Evolutionary conservation across 2,113 vertebrate genomes (phyloP).

Genomic region (Myocastor coypus): DNA sequence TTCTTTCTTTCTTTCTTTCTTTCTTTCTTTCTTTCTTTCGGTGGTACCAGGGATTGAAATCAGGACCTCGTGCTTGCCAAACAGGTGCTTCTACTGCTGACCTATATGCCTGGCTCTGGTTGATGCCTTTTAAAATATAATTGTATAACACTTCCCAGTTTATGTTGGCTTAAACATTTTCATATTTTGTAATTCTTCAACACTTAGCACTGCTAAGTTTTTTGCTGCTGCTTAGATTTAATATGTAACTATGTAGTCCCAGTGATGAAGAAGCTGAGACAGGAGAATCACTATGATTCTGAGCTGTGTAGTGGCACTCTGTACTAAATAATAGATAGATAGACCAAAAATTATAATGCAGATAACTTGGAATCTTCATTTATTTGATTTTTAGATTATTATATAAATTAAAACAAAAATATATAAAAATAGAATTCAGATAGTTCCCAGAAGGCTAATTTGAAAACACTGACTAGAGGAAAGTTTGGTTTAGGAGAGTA

Average conservation of each 20-base stretch:
- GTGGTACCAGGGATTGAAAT: too few relatives aligned
- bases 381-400: slow-evolving; percentile 31
- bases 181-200: not conserved
- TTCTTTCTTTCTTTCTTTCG: too few relatives aligned
- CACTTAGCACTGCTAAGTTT: not conserved
- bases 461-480: not conserved
- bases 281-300: too few relatives aligned
- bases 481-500: not conserved
- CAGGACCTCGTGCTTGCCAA: too few relatives aligned
- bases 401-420: not conserved
- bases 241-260: not conserved
- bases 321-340: too few relatives aligned
- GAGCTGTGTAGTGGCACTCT: too few relatives aligned
- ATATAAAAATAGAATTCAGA: not conserved
- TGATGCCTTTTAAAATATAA: not conserved
- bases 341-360: not conserved
- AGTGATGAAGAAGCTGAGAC: too few relatives aligned
- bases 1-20: too few relatives aligned
- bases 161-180: not conserved
- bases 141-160: not conserved
- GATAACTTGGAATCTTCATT: not conserved
- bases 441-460: not conserved
- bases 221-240: not conserved
- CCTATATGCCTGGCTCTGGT: too few relatives aligned
- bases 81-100: too few relatives aligned